Evolutionary conservation across 2,888 invertebrate genomes (phyloP).

Genomic region (Ormyrus nitidulus): DNA sequence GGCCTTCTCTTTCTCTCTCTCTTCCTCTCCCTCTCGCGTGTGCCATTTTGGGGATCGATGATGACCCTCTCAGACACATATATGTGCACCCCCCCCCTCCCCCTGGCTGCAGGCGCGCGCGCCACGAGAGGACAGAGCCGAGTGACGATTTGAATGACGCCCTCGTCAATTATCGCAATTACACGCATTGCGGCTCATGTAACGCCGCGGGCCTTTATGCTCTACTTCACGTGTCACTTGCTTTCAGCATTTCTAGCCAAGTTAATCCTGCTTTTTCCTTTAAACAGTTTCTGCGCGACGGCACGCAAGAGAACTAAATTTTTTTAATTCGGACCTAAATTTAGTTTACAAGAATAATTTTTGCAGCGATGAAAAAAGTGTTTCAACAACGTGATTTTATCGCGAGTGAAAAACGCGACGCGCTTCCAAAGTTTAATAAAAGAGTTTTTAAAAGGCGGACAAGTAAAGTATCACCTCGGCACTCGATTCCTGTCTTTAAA

Average conservation of each 20-base stretch:
- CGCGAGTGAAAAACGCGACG: no score
- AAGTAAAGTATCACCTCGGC: no score
- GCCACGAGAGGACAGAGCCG: constrained; percentile 12
- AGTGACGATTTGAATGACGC: constrained; percentile 43
- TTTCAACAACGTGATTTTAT: no score
- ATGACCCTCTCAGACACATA: constrained; percentile 34
- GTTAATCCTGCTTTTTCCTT: neutral
- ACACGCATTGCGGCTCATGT: constrained; percentile 20
- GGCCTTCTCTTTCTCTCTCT: neutral
- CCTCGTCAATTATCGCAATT: constrained; percentile 50
- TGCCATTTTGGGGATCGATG: constrained; percentile 41
- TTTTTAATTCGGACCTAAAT: neutral
- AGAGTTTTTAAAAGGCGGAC: no score
- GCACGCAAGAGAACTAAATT: neutral
- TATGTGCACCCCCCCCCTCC: neutral
- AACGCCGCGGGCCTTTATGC: neutral
- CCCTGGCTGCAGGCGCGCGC: neutral
- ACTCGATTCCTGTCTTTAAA: no score
- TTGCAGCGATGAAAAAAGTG: no score
- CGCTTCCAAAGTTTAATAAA: no score
- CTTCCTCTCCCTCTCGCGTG: neutral
- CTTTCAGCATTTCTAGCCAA: neutral
- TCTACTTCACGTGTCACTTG: neutral
- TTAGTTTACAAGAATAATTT: neutral
- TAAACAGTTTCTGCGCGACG: no score